Percentiles rank a stretch among this genome's conserved stretches.
These are phyloP conservation scores for Heteromyza rotundicornis DNA, from an alignment of 2,888 invertebrate genomes.

Conservation along the genomic window DNA sequence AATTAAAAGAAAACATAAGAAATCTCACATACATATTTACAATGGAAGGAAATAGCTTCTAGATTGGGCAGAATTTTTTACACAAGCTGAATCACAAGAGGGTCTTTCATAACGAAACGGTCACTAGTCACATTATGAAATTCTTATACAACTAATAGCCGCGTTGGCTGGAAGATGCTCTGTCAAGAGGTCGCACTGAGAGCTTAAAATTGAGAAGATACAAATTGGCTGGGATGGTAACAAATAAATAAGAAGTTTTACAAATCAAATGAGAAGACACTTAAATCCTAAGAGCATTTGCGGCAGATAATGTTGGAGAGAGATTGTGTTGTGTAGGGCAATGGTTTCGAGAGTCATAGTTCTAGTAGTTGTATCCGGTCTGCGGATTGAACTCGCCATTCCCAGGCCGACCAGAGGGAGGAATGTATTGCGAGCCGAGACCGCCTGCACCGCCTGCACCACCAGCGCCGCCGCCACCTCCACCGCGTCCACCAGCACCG, in stretches of 20 bases:
- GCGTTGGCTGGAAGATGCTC: too few relatives aligned
- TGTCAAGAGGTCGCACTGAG: background rate
- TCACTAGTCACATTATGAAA: conserved; percentile 16
- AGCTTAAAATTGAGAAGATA: background rate
- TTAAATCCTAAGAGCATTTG: conserved; percentile 42
- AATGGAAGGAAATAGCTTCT: background rate
- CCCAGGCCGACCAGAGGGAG: conserved; percentile 46
- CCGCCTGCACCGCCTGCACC: too few relatives aligned
- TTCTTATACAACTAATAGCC: conserved; percentile 11
- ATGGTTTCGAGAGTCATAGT: conserved; percentile 21
- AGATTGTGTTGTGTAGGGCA: conserved; percentile 30
- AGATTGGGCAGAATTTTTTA: background rate
- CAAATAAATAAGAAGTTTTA: conserved; percentile 14
- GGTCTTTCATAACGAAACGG: background rate
- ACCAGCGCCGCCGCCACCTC: conserved; percentile 37
- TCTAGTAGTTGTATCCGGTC: conserved; percentile 64
- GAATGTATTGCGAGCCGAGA: conserved; percentile 44
- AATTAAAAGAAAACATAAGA: background rate
- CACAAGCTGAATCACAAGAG: background rate
- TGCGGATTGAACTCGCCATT: conserved; percentile 63
- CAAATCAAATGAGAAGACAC: conserved; percentile 16
- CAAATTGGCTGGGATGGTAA: conserved; percentile 5
- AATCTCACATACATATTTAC: background rate
- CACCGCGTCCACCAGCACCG: conserved; percentile 19
- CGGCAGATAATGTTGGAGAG: conserved; percentile 42